These are phyloP conservation scores for Marmota monax DNA, from an alignment of 2,113 vertebrate genomes.

Conservation along the genomic window DNA sequence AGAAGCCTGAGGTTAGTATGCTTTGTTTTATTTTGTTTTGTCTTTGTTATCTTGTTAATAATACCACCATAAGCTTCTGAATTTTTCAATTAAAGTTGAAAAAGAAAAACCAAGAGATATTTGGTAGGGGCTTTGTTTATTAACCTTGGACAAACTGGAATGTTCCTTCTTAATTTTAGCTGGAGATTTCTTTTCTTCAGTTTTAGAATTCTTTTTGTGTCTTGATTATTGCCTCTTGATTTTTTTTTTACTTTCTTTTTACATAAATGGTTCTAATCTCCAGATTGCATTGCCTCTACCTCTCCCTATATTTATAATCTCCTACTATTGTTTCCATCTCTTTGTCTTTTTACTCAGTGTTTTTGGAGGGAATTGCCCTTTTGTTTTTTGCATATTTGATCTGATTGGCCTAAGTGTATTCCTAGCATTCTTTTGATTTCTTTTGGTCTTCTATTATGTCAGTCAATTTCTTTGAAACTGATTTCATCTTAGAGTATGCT, in stretches of 20 bases:
- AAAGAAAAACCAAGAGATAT: neutral
- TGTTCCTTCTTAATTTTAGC: neutral
- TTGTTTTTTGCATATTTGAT: neutral
- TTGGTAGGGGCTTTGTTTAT: neutral
- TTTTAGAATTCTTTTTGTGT: neutral
- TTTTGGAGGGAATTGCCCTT: neutral
- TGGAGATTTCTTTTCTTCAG: neutral
- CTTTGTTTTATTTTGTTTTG: neutral
- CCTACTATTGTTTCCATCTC: neutral
- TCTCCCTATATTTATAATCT: neutral
- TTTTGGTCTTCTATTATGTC: neutral
- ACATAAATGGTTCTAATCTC: neutral
- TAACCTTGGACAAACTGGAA: neutral
- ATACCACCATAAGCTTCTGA: neutral
- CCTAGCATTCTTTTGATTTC: neutral
- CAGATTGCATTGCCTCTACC: neutral
- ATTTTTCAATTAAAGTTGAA: neutral
- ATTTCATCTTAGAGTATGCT: slow-evolving; percentile 7
- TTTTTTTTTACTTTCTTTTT: neutral
- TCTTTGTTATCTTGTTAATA: neutral
- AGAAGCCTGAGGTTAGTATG: neutral
- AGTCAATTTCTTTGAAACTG: neutral
- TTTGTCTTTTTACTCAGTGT: neutral
- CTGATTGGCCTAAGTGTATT: neutral
- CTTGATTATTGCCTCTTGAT: neutral